Conservation (phyloP, 2,113 vertebrate genomes). For the Rissa tridactyla region DNA sequence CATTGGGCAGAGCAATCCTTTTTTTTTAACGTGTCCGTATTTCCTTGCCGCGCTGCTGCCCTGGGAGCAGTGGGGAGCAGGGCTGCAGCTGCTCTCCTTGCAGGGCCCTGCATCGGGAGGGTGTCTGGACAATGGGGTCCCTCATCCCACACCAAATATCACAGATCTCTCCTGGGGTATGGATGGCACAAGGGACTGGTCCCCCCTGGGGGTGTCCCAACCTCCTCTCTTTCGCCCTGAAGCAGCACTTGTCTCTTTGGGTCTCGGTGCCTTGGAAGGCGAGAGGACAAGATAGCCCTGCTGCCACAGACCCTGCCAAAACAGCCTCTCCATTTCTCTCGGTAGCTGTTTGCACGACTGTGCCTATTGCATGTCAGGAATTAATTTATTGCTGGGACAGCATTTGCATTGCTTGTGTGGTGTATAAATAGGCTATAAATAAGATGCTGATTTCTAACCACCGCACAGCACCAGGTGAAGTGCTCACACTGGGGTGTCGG, state of each 20-base stretch:
- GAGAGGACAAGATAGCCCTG: background rate
- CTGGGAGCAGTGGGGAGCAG: background rate
- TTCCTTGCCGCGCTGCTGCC: background rate
- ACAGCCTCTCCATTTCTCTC: background rate
- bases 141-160: background rate
- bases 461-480: background rate
- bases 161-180: background rate
- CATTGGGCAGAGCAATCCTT: background rate
- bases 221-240: background rate
- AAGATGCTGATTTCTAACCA: conserved; percentile 6
- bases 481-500: background rate
- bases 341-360: background rate
- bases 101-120: fast-evolving
- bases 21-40: background rate
- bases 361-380: background rate
- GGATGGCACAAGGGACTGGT: background rate
- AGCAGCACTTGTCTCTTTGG: background rate
- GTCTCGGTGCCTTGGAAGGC: background rate
- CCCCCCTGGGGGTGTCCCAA: background rate
- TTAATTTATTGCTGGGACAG: background rate
- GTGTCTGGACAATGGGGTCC: background rate
- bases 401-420: background rate
- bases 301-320: background rate
- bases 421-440: conserved; percentile 5
- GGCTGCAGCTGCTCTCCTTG: background rate